Base-by-base conservation (phyloP, 2,797 vertebrate genomes). In the Falco naumanni region DNA sequence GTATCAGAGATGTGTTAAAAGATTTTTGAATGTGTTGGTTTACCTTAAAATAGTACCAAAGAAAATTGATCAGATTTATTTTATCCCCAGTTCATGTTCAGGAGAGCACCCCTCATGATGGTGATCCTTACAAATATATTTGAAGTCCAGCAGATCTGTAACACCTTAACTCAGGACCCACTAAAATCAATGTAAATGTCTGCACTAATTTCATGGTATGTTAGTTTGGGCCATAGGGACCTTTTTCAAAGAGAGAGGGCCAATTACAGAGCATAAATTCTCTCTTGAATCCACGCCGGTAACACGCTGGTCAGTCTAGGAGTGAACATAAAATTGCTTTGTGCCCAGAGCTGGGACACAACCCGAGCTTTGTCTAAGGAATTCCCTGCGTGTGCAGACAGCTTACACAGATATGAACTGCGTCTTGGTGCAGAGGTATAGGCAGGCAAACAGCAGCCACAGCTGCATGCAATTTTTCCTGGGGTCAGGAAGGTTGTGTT, bases 401-500 rank as follows among this genome's bases (percentile, higher is more conserved):
- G 92, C 91, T 87, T 19, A 85, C 34, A 7, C 64, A 29, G 57
- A 31, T 78, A 69, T 80, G 69, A 66, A 15, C 22, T 18, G 16
- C 3, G 75, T 28, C 71, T 16, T 22, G 53, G 39, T 78, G 95
- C 91, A 61, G 65, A 89, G 69, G 33, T 51, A 11, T 2, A 29
- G 87, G 82, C 87, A 90, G 75, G 50, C 72, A 88, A 93, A 81
- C 50, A 81, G 85, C 87, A 86, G 57, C 85, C 59, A 39, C 72
- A 90, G 84, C 82, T 66, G 50, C 71, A 48, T 19, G 25, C 69
- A 53, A 61, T 90, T 75, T 34, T 71, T 95, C 90, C 88, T 20
- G 57, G 69, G 95, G 71, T 96, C 94, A 89, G 63, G 54, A 89
- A 82, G 94, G 87, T 89, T 82, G 66, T 69, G 51, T 47, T 91